These are phyloP conservation scores for Nyctibius bracteatus DNA, from an alignment of 2,113 vertebrate species.

Conservation along the genomic window DNA sequence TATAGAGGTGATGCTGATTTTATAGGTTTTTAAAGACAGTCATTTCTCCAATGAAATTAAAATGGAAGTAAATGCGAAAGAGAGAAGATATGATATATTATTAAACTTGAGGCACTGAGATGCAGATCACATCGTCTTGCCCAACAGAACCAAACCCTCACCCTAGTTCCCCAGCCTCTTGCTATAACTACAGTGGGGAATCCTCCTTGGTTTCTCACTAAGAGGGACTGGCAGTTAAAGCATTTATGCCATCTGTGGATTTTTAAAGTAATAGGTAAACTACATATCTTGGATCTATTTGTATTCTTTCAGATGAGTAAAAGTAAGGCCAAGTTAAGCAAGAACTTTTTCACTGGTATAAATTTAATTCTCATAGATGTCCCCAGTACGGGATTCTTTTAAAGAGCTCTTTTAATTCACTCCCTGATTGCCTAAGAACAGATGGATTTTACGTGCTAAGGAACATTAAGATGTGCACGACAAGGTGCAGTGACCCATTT, in stretches of 20 bases:
- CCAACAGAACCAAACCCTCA: not conserved
- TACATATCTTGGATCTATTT: not conserved
- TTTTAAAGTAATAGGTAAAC: not conserved
- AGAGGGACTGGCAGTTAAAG: not conserved
- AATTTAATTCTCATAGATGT: not conserved
- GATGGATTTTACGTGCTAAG: not conserved
- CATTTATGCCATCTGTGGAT: not conserved
- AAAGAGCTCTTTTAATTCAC: not conserved
- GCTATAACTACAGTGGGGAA: not conserved
- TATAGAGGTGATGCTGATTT: not conserved
- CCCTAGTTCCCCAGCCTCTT: not conserved
- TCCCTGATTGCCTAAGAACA: not conserved
- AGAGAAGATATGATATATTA: not conserved
- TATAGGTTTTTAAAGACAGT: not conserved
- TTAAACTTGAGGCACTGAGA: not conserved
- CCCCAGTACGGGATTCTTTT: fast-evolving
- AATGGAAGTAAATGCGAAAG: not conserved
- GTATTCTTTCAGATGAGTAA: not conserved
- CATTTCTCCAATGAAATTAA: not conserved
- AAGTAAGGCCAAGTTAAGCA: not conserved
- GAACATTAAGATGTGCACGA: not conserved
- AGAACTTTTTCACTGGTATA: not conserved
- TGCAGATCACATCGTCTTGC: not conserved
- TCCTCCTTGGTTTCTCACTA: fast-evolving
- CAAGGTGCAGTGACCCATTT: not conserved